Base-by-base conservation (phyloP, 2,888 invertebrate species). In the Ceriagrion tenellum region DNA sequence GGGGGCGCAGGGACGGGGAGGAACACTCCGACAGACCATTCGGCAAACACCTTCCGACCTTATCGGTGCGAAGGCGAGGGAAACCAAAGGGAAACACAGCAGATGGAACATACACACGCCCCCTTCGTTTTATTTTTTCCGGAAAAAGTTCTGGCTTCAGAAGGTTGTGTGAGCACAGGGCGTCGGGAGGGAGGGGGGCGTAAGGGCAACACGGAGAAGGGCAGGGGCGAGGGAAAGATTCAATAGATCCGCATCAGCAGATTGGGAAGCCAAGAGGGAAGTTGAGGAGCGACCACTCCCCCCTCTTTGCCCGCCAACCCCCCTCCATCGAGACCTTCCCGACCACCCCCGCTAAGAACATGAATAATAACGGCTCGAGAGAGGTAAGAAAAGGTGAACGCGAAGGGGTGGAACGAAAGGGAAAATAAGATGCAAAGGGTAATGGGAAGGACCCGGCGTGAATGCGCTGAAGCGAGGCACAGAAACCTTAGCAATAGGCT, bases 21-120 rank as follows among this genome's bases (percentile, higher is more conserved):
- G 69, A 69, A 69, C 69, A 47, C 81, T 81, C 18, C 81, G 81
- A 81, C 81, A 81, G 81, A 81, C n/a, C 63, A 63, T 74, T 63
- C 47, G 35, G 69, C 40, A 40, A 69, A 47, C 93, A 63, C 93
- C 93, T 93, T 69, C 59, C 93, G 69, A 93, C 93, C 69, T 93
- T 63, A 74, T 93, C 69, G 93, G 69, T 18, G 69, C 93, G 69
- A 69, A 59, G 90, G 90, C 26, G 59, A 40, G 59, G 59, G 91
- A 69, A 93, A 74, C 69, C 93, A 69, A 81, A 81, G 93, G 69
- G 93, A 93, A 89, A 93, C 93, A 93, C 81, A 81, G 81, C 30
- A 35, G 81, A 81, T 81, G 81, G 35, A 81, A 81, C 81, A 81
- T 81, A 81, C 81, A 81, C 81, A 81, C 81, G 30, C 81, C 16